phyloP scores from a whole-genome alignment of 2,888 invertebrate species.

The Ethmia dodecea region DNA sequence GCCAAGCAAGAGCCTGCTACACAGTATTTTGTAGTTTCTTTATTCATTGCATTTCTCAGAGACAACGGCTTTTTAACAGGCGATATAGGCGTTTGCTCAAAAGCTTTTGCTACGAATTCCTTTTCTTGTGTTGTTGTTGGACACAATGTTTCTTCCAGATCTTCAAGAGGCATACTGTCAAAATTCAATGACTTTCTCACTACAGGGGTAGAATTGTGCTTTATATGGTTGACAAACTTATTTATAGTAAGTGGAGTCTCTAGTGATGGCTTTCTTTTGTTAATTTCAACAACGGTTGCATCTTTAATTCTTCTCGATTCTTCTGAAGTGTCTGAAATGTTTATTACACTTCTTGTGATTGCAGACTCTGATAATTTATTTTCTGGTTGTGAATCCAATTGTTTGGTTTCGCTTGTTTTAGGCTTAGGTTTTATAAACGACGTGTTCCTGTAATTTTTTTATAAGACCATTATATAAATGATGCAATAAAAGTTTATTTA shows the following conservation, averaged over 20 bases:
- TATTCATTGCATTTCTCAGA: conserved; percentile 20
- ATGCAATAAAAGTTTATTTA: conserved; percentile 2
- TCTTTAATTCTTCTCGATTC: conserved; percentile 34
- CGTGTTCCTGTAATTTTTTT: conserved; percentile 32
- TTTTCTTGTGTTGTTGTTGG: conserved; percentile 57
- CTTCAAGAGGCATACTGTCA: conserved; percentile 27
- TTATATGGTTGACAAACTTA: conserved; percentile 55
- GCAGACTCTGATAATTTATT: conserved; percentile 12
- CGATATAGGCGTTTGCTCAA: conserved; percentile 40
- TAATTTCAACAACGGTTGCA: conserved; percentile 30
- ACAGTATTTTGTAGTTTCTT: conserved; percentile 28
- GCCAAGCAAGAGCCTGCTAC: conserved; percentile 55
- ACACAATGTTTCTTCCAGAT: conserved; percentile 47
- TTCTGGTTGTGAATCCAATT: conserved; percentile 5
- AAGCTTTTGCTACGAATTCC: conserved; percentile 57
- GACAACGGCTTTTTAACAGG: conserved; percentile 23
- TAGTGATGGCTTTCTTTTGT: conserved; percentile 25
- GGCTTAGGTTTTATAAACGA: conserved; percentile 39
- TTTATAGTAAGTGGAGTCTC: conserved; percentile 57
- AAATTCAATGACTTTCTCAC: conserved; percentile 62
- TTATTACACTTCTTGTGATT: conserved; percentile 33
- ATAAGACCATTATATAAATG: background rate
- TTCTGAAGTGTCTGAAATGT: conserved; percentile 35
- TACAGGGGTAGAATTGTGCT: conserved; percentile 60
- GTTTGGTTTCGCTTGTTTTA: conserved; percentile 22